Evolutionary conservation across 92 coral and sea anemone genomes (phyloP).

Genomic region (Porites cylindrica): DNA sequence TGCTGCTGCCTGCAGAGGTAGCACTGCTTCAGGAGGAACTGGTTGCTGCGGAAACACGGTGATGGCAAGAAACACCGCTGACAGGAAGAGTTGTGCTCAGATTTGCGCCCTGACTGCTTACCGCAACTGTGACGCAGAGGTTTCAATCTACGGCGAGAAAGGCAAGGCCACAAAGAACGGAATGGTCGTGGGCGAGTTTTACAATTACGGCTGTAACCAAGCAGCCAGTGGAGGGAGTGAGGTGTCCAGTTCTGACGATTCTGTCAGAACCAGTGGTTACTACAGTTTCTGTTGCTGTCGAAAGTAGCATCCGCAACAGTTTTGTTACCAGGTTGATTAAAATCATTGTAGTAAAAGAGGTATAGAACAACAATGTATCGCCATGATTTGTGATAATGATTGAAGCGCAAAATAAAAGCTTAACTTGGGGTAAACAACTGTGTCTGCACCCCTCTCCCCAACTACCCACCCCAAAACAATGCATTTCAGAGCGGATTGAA

Average conservation of each 20-base stretch:
- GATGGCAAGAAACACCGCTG: no score
- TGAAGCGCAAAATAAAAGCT: no score
- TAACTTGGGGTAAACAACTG: no score
- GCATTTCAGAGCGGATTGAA: no score
- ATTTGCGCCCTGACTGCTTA: no score
- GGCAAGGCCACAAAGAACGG: no score
- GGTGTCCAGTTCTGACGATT: background rate
- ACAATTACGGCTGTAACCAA: background rate
- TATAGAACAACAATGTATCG: background rate
- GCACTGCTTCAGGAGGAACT: conserved; percentile 53
- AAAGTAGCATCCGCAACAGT: background rate
- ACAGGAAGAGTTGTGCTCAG: no score
- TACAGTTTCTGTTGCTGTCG: conserved; percentile 35
- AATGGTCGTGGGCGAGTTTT: background rate
- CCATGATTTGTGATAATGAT: background rate
- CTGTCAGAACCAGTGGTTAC: background rate
- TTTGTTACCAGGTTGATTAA: background rate
- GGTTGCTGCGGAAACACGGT: conserved; percentile 24
- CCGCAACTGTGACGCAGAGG: no score
- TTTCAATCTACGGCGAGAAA: no score
- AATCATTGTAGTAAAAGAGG: background rate
- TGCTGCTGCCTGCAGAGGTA: conserved; percentile 68
- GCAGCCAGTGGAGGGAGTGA: conserved; percentile 6
- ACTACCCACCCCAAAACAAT: no score
- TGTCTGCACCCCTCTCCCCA: no score